phyloP scores from a whole-genome alignment of 1,140 invertebrate genomes.

The Drosophila serrata region DNA sequence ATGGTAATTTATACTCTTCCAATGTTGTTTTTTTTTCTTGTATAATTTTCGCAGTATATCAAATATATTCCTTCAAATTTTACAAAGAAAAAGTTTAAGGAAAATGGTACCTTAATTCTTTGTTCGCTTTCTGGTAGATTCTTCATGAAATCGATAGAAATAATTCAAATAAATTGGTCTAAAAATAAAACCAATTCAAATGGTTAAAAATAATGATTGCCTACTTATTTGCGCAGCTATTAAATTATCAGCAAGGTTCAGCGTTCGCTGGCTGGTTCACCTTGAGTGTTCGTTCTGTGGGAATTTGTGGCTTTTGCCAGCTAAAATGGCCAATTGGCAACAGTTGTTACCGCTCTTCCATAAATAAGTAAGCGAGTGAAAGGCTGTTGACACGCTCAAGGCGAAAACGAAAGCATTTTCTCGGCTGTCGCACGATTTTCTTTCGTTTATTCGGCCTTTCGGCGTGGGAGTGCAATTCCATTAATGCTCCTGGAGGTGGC shows the following conservation, averaged over 20 bases:
- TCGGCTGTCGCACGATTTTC: slow-evolving; percentile 9
- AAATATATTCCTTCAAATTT: too few species aligned
- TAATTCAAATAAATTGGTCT: slow-evolving; percentile 1
- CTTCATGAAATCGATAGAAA: not conserved
- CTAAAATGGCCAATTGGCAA: slow-evolving; percentile 14
- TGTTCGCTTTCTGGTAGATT: not conserved
- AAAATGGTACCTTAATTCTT: too few species aligned
- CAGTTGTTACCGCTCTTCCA: slow-evolving; percentile 19
- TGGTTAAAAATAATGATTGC: slow-evolving; percentile 13
- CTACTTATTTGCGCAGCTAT: slow-evolving; percentile 22
- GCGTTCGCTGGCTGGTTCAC: not conserved
- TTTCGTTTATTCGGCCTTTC: not conserved
- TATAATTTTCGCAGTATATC: not conserved
- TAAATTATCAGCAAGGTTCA: slow-evolving; percentile 5
- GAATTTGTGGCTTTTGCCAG: not conserved
- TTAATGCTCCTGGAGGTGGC: slow-evolving; percentile 20
- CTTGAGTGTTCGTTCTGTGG: not conserved
- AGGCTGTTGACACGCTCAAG: slow-evolving; percentile 11
- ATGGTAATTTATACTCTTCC: not conserved
- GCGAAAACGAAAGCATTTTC: slow-evolving; percentile 21
- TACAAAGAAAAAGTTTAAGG: too few species aligned
- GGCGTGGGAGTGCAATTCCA: slow-evolving; percentile 37
- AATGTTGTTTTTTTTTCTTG: too few species aligned
- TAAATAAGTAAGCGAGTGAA: slow-evolving; percentile 35
- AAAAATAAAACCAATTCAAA: not conserved